phyloP scores from a whole-genome alignment of 2,113 vertebrate genomes.

The Rhineura floridana region DNA sequence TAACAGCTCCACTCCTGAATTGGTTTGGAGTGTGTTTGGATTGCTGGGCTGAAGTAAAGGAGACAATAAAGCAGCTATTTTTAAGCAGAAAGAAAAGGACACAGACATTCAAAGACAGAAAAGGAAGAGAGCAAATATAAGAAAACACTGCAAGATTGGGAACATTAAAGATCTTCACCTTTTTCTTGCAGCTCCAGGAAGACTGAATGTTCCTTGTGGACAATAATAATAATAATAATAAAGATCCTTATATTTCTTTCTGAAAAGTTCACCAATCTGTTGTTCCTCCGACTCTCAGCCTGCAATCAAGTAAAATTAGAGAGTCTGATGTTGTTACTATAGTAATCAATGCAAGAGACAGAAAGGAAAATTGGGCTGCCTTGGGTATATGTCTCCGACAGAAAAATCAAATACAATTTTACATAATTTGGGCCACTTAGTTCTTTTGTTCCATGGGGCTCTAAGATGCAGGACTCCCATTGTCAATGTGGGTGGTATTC shows the following conservation, averaged over 20 bases:
- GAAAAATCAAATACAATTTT: constrained; percentile 63
- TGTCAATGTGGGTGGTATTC: constrained; percentile 29
- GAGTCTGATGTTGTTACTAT: constrained; percentile 69
- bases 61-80: neutral
- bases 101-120: neutral
- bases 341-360: constrained; percentile 65
- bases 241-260: neutral
- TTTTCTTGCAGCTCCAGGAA: constrained; percentile 26
- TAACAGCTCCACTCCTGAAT: neutral
- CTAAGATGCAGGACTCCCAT: constrained; percentile 24
- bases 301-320: constrained; percentile 67
- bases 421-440: constrained; percentile 60
- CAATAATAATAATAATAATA: neutral
- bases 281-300: constrained; percentile 46
- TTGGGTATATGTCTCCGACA: constrained; percentile 37
- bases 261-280: constrained; percentile 53
- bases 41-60: neutral
- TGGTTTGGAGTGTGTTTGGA: neutral
- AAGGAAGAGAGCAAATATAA: neutral
- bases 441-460: constrained; percentile 34
- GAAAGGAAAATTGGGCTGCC: constrained; percentile 56
- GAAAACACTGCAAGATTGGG: neutral
- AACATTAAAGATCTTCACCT: constrained; percentile 38
- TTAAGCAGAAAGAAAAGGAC: neutral
- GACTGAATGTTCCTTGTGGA: constrained; percentile 50